Evolutionary conservation across 2,888 invertebrate genomes (phyloP).

Genomic region (Bibio marci): DNA sequence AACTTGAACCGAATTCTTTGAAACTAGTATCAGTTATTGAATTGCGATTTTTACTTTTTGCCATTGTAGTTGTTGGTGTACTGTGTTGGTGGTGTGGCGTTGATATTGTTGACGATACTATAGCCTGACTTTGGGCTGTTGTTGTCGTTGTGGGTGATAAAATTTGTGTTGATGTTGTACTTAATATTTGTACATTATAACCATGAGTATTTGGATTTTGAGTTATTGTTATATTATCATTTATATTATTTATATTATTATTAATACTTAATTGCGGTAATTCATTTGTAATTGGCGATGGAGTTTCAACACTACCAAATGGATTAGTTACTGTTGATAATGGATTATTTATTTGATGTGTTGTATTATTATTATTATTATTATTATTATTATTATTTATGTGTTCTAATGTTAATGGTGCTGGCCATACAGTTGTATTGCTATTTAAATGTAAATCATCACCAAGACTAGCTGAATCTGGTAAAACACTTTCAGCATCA

Average conservation of each 20-base stretch:
- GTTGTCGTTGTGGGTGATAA: conserved; percentile 22
- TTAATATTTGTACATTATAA: conserved; percentile 28
- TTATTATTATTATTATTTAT: too few species aligned
- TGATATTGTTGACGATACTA: too few species aligned
- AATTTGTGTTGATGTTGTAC: conserved; percentile 26
- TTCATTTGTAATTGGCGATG: conserved; percentile 27
- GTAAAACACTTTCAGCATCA: conserved; percentile 69
- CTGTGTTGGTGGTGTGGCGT: too few species aligned
- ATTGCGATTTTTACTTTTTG: conserved; percentile 15
- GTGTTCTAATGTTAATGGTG: conserved; percentile 24
- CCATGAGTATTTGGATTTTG: conserved; percentile 30
- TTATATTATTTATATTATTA: too few species aligned
- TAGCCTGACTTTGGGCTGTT: too few species aligned
- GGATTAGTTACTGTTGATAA: conserved; percentile 15
- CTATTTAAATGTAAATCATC: conserved; percentile 51
- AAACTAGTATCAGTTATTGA: conserved; percentile 21
- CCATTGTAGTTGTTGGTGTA: too few species aligned
- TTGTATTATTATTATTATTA: too few species aligned
- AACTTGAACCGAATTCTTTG: conserved; percentile 35
- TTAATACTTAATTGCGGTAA: too few species aligned
- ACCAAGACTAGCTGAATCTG: conserved; percentile 71
- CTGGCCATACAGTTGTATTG: conserved; percentile 22
- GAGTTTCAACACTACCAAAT: conserved; percentile 27
- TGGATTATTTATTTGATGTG: too few species aligned
- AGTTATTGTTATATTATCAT: conserved; percentile 17